Evolutionary conservation across 2,797 vertebrate species (phyloP).

Genomic region (Spinus pinus): DNA sequence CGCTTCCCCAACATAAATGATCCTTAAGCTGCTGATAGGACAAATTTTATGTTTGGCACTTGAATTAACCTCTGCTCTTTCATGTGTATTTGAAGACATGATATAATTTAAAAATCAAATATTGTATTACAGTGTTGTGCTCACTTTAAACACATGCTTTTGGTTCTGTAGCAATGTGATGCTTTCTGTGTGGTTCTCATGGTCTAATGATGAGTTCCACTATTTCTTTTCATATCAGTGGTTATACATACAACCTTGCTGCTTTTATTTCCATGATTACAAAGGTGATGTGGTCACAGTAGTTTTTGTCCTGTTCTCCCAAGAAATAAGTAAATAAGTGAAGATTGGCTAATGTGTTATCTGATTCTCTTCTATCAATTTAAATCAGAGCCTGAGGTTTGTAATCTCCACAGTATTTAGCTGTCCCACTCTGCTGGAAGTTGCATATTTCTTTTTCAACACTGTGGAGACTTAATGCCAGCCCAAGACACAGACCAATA

Average conservation of each 20-base stretch:
- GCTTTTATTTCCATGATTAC: background rate
- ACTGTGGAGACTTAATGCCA: background rate
- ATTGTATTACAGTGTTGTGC: fast-evolving
- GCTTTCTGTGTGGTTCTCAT: background rate
- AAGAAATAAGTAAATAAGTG: background rate
- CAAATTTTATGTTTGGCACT: background rate
- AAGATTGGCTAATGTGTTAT: background rate
- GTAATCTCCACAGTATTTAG: background rate
- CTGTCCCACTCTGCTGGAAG: background rate
- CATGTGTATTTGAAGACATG: fast-evolving
- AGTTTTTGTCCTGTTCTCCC: background rate
- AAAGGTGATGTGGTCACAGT: background rate
- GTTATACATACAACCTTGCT: background rate
- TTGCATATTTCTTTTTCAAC: background rate
- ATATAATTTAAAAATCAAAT: background rate
- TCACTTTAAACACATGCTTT: background rate
- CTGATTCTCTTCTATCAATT: background rate
- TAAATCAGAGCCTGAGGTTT: background rate
- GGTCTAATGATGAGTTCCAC: background rate
- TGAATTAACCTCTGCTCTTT: background rate
- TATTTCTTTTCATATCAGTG: background rate
- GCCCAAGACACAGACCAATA: background rate
- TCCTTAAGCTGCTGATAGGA: background rate
- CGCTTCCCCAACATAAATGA: background rate
- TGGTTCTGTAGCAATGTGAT: fast-evolving